Base-by-base conservation (phyloP, 2,113 vertebrate genomes). In the Motacilla alba region DNA sequence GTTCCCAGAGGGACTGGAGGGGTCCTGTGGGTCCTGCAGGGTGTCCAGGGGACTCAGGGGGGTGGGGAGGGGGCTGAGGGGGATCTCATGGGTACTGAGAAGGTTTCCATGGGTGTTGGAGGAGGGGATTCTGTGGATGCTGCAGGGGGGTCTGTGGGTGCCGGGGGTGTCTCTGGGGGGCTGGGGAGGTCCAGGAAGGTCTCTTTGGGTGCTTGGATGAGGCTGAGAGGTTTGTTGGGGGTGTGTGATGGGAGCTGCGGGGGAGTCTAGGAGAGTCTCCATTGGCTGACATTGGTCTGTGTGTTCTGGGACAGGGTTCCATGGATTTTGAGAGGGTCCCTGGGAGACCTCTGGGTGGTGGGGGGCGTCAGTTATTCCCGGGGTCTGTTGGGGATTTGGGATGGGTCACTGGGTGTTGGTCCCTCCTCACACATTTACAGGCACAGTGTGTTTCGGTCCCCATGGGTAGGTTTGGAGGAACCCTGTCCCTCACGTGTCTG, bases 11-110 rank as follows among this genome's bases (percentile, higher is more conserved):
- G 24, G 21, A 16, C 50, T 66, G 70, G 19, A 58, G 31, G 26
- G 31, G 13, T 50, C 44, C 62, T 20, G 1, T 12, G 18, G 41
- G 6, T 55, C 9, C 46, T 59, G 21, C 0, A 0, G 31, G 30
- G 18, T 33, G 23, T 22, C 22, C 43, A 39, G n/a, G 53, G 15
- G 35, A 14, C 24, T 62, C 33, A n/a, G 41, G 1, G 35, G 39
- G 23, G 5, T 33, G 15, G 24, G 49, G 16, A 33, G 30, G 27
- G n/a, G 13, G 13, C 30, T n/a, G 28, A 24, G 19, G 5, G 30
- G 30, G 35, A 23, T 50, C 24, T 33, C 43, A 33, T 69, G 41
- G 33, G 10, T 56, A 27, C 41, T 58, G 43, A 24, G 41, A 18
- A 47, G 13, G 10, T 47, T 47, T 46, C 22, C 16, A 8, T 26